phyloP scores from a whole-genome alignment of 2,797 vertebrate species.

The Potorous gilbertii region DNA sequence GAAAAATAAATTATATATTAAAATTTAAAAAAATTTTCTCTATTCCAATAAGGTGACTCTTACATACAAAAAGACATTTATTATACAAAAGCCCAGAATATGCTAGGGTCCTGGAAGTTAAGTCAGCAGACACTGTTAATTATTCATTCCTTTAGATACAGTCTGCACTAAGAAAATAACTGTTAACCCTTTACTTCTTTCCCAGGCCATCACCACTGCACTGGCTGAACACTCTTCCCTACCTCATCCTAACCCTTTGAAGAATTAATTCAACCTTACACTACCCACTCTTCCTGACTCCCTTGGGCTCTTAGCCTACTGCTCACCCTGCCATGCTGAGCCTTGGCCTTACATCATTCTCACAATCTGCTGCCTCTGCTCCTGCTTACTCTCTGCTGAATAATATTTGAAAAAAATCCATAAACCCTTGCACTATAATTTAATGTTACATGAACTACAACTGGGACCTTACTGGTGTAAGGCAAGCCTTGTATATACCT shows the following conservation, averaged over 20 bases:
- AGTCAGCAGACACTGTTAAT: neutral
- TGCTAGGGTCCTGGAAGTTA: neutral
- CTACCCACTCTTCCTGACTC: neutral
- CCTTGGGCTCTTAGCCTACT: neutral
- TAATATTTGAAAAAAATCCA: neutral
- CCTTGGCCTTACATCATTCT: neutral
- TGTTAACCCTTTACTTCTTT: conserved; percentile 8
- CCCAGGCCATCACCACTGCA: neutral
- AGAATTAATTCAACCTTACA: neutral
- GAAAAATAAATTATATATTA: no score
- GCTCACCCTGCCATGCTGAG: neutral
- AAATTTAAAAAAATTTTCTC: neutral
- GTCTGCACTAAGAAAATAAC: conserved; percentile 44
- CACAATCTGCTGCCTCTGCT: neutral
- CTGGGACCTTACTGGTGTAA: neutral
- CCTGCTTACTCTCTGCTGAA: neutral
- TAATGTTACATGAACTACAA: neutral
- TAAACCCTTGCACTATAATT: neutral
- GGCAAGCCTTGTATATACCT: neutral
- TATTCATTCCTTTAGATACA: neutral
- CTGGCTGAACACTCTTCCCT: neutral
- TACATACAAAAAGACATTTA: neutral
- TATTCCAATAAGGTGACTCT: neutral
- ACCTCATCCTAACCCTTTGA: neutral
- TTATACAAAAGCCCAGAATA: neutral